Percentiles rank a stretch among this genome's conserved stretches.
Conservation (phyloP, 2,113 vertebrate species). For the Aspidoscelis tigris region DNA sequence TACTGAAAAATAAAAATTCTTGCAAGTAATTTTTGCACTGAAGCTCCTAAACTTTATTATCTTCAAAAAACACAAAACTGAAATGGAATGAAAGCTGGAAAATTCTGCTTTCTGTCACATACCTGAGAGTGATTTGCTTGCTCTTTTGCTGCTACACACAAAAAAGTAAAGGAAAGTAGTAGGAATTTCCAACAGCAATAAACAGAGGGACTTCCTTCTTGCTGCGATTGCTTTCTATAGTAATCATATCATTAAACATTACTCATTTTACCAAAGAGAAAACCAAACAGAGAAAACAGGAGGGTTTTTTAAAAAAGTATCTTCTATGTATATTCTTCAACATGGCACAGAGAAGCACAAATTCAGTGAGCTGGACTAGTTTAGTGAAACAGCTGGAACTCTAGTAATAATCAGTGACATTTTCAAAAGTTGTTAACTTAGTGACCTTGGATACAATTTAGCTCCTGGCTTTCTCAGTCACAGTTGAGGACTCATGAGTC, state of each 20-base stretch:
- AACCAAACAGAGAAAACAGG: background rate
- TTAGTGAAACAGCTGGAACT: slow-evolving; percentile 10
- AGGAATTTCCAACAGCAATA: background rate
- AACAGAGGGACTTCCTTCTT: background rate
- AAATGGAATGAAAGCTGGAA: background rate
- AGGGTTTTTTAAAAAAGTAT: background rate
- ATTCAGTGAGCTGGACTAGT: slow-evolving; percentile 5
- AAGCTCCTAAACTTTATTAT: background rate
- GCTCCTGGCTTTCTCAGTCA: slow-evolving; percentile 18
- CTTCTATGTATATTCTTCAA: background rate
- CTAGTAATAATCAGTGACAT: slow-evolving; percentile 21
- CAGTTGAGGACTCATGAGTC: slow-evolving; percentile 24
- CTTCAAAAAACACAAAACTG: background rate
- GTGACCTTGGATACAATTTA: background rate
- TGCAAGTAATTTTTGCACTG: background rate
- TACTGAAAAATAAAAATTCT: background rate
- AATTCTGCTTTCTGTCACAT: background rate
- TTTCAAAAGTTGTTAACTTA: slow-evolving; percentile 9
- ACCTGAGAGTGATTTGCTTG: background rate
- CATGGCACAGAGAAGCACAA: background rate
- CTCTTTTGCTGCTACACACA: background rate
- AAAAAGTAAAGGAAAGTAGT: background rate
- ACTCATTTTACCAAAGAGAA: background rate
- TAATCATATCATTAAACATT: background rate
- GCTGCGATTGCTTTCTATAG: background rate